Conservation (phyloP, 30 jellyfish, hydroid and myxozoan species). For the Pelagia noctiluca region DNA sequence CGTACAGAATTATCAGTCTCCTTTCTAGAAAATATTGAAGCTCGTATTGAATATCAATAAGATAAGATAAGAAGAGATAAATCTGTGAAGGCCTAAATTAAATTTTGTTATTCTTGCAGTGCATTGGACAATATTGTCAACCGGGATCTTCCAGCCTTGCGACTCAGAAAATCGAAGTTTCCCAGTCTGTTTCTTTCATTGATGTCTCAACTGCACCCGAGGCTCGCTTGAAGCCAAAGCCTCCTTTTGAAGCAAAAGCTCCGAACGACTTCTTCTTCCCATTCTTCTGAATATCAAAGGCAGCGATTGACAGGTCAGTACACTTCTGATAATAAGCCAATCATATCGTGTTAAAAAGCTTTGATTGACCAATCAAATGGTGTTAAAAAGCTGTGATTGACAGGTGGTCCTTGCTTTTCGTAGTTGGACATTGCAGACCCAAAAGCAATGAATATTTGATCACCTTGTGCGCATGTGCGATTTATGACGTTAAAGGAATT, state of each 20-base stretch:
- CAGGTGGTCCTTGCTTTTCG: no score
- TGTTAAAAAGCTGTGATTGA: no score
- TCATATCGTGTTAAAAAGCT: no score
- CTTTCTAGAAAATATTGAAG: no score
- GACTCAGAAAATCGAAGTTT: conserved; percentile 68
- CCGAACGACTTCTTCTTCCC: conserved; percentile 98
- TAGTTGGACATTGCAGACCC: no score
- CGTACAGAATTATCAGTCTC: no score
- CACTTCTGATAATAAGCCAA: no score
- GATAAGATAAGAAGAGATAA: background rate
- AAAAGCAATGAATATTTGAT: no score
- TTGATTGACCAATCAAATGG: no score
- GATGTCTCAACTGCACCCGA: conserved; percentile 92
- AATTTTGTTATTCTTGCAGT: conserved; percentile 28
- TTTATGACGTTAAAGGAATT: no score
- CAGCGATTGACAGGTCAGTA: no score
- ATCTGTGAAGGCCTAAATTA: background rate
- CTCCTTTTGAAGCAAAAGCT: conserved; percentile 91
- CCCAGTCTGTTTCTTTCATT: conserved; percentile 85
- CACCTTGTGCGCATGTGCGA: no score
- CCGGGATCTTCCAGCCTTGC: conserved; percentile 55
- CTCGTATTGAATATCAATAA: background rate
- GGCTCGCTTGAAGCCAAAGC: conserved; percentile 88
- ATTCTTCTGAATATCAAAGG: conserved; percentile 58
- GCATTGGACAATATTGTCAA: conserved; percentile 69